phyloP scores from a whole-genome alignment of 2,888 invertebrate genomes.

The Eupeodes latifasciatus region DNA sequence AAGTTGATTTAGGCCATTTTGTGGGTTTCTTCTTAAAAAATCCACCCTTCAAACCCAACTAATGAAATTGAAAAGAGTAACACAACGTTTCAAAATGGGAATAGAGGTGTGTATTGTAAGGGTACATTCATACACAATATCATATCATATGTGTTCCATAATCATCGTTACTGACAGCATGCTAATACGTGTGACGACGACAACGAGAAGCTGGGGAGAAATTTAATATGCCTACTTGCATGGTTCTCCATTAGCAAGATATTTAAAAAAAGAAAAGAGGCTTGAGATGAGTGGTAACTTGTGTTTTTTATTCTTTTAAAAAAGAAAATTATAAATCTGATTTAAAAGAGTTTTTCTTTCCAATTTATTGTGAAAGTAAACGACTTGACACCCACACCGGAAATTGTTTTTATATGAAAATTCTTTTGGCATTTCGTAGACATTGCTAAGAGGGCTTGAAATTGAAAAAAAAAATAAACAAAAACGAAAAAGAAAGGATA shows the following conservation, averaged over 20 bases:
- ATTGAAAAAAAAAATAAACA: no score
- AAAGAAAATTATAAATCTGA: not conserved
- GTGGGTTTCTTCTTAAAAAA: not conserved
- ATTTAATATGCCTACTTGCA: slow-evolving; percentile 27
- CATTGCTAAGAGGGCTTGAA: no score
- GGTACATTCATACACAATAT: not conserved
- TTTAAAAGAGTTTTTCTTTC: not conserved
- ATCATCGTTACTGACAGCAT: slow-evolving; percentile 30
- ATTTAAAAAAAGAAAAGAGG: not conserved
- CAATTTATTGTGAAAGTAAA: not conserved
- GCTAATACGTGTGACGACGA: slow-evolving; percentile 16
- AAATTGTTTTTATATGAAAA: slow-evolving; percentile 17
- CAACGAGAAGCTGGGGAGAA: not conserved
- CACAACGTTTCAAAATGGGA: slow-evolving; percentile 34
- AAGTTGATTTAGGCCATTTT: not conserved
- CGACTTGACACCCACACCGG: slow-evolving; percentile 20
- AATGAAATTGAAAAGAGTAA: slow-evolving; percentile 59
- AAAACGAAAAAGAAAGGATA: no score
- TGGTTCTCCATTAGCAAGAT: slow-evolving; percentile 26
- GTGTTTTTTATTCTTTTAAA: slow-evolving; percentile 10
- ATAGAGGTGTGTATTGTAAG: slow-evolving; percentile 13
- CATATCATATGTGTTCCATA: slow-evolving; percentile 13
- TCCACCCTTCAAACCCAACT: slow-evolving; percentile 22
- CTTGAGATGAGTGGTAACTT: slow-evolving; percentile 14
- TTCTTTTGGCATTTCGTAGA: not conserved